phyloP scores from a whole-genome alignment of 2,113 vertebrate genomes.

The Halcyon senegalensis region DNA sequence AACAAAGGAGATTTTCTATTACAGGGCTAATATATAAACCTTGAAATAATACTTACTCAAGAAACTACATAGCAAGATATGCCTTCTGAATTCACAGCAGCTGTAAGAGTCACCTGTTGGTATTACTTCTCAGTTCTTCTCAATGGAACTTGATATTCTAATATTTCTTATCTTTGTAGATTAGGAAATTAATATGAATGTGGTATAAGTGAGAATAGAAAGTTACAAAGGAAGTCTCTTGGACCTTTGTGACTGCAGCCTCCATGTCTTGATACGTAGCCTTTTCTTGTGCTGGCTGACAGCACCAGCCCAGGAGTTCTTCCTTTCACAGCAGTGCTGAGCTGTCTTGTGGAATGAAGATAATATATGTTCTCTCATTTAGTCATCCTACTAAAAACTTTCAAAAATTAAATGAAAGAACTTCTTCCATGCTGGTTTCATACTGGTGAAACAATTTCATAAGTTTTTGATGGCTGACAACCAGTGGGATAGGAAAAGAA shows the following conservation, averaged over 20 bases:
- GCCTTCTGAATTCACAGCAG: neutral
- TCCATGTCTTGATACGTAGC: neutral
- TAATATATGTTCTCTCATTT: neutral
- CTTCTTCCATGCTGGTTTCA: neutral
- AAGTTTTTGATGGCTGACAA: neutral
- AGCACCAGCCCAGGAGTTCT: neutral
- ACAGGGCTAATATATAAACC: neutral
- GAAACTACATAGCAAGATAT: neutral
- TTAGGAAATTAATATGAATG: neutral
- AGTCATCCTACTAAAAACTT: neutral
- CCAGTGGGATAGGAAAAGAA: neutral
- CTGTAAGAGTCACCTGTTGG: neutral
- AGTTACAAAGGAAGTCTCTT: neutral
- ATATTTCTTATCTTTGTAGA: neutral
- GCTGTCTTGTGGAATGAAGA: neutral
- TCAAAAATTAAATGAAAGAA: neutral
- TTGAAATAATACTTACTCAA: neutral
- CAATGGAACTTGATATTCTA: neutral
- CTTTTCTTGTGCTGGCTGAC: neutral
- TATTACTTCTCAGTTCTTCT: neutral
- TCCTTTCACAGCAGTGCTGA: neutral
- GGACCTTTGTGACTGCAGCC: neutral
- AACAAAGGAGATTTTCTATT: neutral
- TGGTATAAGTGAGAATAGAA: neutral
- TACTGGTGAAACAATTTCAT: neutral